These are phyloP conservation scores for Oryzias sinensis DNA, from an alignment of 2,797 vertebrate genomes.

Conservation along the genomic window DNA sequence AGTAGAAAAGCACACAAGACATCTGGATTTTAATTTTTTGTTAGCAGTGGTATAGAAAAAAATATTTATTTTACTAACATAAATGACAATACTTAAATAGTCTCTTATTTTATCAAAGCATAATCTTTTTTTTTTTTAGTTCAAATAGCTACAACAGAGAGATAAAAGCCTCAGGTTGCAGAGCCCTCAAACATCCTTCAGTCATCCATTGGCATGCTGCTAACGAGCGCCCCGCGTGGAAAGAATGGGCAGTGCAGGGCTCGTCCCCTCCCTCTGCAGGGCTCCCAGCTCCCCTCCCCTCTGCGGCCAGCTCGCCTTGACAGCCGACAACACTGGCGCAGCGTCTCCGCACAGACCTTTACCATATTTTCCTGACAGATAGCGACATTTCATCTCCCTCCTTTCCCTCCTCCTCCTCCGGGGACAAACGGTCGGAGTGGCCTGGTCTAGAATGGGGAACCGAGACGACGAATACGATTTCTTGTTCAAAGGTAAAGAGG, in stretches of 20 bases:
- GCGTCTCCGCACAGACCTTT: constrained; percentile 60
- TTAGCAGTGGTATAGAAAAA: too few species aligned
- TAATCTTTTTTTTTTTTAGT: too few species aligned
- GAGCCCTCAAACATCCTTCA: background rate
- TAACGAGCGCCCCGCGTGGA: constrained; percentile 43
- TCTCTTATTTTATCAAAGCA: too few species aligned
- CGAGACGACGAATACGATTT: constrained; percentile 87
- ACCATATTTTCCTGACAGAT: constrained; percentile 31
- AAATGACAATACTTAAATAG: too few species aligned
- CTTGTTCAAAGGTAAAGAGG: constrained; percentile 83
- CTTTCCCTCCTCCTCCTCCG: constrained; percentile 53
- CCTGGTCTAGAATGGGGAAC: constrained; percentile 83
- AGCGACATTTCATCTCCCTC: constrained; percentile 27
- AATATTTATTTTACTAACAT: too few species aligned
- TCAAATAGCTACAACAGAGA: too few species aligned
- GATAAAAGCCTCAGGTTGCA: too few species aligned
- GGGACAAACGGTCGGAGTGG: constrained; percentile 62
- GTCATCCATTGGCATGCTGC: constrained; percentile 39
- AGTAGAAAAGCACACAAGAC: too few species aligned
- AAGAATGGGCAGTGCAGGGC: constrained; percentile 60
- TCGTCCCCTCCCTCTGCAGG: constrained; percentile 82
- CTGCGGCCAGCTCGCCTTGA: constrained; percentile 76
- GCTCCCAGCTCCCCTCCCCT: constrained; percentile 64
- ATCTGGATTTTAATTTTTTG: too few species aligned
- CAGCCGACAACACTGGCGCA: constrained; percentile 75